Evolutionary conservation across 2,888 invertebrate species (phyloP), one percentile per base, ranked within the genome.

Genomic region (Dendrolimus pini): DNA sequence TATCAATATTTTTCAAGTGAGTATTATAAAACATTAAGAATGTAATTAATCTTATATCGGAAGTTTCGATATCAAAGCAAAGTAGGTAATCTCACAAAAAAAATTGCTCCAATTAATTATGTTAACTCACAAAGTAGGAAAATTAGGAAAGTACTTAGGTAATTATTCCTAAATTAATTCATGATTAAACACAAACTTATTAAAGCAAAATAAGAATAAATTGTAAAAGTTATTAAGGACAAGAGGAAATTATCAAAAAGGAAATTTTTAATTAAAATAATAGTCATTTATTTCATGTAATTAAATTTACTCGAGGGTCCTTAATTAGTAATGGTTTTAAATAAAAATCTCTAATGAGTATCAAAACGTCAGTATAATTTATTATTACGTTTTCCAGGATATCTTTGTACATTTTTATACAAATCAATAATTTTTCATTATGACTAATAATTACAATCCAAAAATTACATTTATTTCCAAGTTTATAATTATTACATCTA

Each of bases 361-460:
- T 90, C 85, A 89, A 90, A 90, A 90, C 90, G 83, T 90, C 89
- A 80, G 89, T 90, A 90, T 90, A 90, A 88, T 89, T 88, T 87
- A 89, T 89, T 88, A 90, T 83, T 56, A 56, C 56, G 56, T 80
- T 78, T 82, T 84, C 78, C 83, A 85, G 87, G 88, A 89, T 85
- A 83, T 85, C 81, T 89, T 89, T 89, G 87, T 89, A 89, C 88
- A 88, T 71, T 82, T 75, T 89, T 89, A 88, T 90, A 90, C 89
- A 90, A 89, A 89, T 89, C 89, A 89, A 89, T 89, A 87, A 85
- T 85, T 83, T 30, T 84, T 81, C 81, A 78, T 88, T 88, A 88
- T 65, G 64, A 78, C 88, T 89, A 89, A 85, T 90, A 89, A 89
- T 89, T 89, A 90, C 89, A 89, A 85, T 87, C 83, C 85, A 86